Evolutionary conservation across 2,888 invertebrate genomes (phyloP).

Genomic region (Eupithecia pulchellata): DNA sequence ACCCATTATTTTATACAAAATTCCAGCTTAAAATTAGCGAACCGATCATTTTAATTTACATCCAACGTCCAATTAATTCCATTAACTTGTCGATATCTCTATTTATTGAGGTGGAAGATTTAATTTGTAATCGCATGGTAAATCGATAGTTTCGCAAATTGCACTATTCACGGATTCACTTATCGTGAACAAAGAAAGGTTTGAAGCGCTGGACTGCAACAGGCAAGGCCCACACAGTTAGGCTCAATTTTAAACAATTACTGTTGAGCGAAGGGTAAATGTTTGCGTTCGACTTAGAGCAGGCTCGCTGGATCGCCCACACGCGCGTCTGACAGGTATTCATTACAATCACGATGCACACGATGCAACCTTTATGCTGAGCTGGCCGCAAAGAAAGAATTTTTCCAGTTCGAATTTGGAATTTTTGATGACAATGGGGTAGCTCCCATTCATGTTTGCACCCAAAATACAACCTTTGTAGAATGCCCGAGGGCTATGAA

Average conservation of each 20-base stretch:
- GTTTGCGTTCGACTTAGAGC: constrained; percentile 84
- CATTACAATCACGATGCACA: constrained; percentile 81
- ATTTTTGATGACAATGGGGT: constrained; percentile 24
- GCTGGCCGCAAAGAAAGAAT: constrained; percentile 45
- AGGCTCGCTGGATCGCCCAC: constrained; percentile 75
- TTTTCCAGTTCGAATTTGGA: constrained; percentile 24
- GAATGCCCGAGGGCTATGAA: neutral
- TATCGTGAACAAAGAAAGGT: constrained; percentile 72
- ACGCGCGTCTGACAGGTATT: constrained; percentile 83
- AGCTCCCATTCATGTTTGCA: neutral
- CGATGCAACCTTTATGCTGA: constrained; percentile 56
- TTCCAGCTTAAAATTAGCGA: constrained; percentile 66
- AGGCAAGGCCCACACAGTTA: constrained; percentile 83
- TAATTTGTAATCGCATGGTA: constrained; percentile 45
- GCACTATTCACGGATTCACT: constrained; percentile 52
- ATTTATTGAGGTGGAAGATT: constrained; percentile 59
- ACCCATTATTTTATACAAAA: constrained; percentile 68
- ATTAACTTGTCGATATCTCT: constrained; percentile 62
- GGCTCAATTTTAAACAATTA: constrained; percentile 86
- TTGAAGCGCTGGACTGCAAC: constrained; percentile 69
- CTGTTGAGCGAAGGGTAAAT: constrained; percentile 83
- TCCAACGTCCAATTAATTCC: constrained; percentile 60
- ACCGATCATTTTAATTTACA: constrained; percentile 66
- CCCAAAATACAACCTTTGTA: neutral
- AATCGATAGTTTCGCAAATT: constrained; percentile 37